Percentiles rank a stretch among this genome's conserved stretches.
Conservation (phyloP, 2,888 invertebrate genomes). For the Dendrolimus pini region DNA sequence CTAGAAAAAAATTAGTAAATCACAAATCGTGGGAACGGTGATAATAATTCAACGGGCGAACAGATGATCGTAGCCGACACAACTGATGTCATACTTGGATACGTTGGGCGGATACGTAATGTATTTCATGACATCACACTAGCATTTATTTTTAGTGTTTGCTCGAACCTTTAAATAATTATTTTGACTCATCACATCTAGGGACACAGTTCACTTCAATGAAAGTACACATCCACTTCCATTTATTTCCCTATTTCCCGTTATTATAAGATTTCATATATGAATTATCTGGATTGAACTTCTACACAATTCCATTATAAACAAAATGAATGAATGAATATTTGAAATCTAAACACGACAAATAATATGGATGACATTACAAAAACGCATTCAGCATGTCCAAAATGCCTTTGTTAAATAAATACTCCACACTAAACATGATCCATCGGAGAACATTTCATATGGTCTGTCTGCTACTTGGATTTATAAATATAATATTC, state of each 20-base stretch:
- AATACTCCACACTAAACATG: too few relatives aligned
- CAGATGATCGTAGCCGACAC: constrained; percentile 46
- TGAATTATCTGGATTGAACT: neutral
- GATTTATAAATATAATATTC: too few relatives aligned
- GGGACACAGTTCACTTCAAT: constrained; percentile 32
- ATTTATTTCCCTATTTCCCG: neutral
- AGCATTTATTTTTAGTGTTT: constrained; percentile 60
- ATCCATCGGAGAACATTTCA: too few relatives aligned
- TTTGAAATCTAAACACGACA: neutral
- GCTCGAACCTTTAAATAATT: constrained; percentile 65
- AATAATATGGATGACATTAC: too few relatives aligned
- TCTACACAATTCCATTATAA: neutral
- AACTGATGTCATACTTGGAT: constrained; percentile 67
- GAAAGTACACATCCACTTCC: constrained; percentile 7
- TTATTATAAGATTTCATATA: too few relatives aligned
- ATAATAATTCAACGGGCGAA: constrained; percentile 47
- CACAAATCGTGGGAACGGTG: constrained; percentile 39
- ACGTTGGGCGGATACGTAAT: constrained; percentile 58
- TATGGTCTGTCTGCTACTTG: too few relatives aligned
- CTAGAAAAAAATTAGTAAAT: constrained; percentile 25
- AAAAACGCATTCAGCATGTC: too few relatives aligned
- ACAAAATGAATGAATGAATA: neutral
- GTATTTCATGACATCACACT: constrained; percentile 69
- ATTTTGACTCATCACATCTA: constrained; percentile 45
- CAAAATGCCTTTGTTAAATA: too few relatives aligned